phyloP scores from a whole-genome alignment of 2,113 vertebrate species.

The Aphelocoma coerulescens region DNA sequence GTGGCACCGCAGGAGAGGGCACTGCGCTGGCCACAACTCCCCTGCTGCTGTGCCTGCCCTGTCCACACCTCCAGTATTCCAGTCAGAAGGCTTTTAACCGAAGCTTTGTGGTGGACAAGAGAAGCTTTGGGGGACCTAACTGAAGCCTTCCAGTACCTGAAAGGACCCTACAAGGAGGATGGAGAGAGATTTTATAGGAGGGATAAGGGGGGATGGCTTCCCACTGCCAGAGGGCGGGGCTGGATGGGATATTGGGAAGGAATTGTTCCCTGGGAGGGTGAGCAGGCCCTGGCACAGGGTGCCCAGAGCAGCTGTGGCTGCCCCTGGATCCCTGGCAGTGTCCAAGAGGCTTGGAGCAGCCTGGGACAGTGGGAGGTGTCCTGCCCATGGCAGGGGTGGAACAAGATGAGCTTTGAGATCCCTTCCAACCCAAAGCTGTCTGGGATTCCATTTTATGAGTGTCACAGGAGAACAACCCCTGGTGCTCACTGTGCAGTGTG shows the following conservation, averaged over 20 bases:
- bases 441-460: background rate
- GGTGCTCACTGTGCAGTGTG: background rate
- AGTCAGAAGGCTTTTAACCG: background rate
- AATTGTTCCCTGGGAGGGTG: background rate
- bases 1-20: background rate
- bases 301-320: background rate
- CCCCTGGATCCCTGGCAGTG: background rate
- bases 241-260: background rate
- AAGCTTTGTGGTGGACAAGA: background rate
- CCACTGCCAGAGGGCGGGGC: fast-evolving
- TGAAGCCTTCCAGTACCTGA: background rate
- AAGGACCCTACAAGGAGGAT: background rate
- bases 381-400: background rate
- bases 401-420: fast-evolving
- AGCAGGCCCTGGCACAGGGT: background rate
- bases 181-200: background rate
- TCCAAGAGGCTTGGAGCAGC: background rate
- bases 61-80: no score
- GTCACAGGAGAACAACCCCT: background rate
- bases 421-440: background rate
- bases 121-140: background rate
- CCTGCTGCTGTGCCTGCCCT: background rate
- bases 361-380: background rate
- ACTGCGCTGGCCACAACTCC: background rate
- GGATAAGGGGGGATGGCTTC: background rate